These are phyloP conservation scores for Mormyrus proboscirostris DNA, from an alignment of 2,797 vertebrate genomes.

Conservation along the genomic window DNA sequence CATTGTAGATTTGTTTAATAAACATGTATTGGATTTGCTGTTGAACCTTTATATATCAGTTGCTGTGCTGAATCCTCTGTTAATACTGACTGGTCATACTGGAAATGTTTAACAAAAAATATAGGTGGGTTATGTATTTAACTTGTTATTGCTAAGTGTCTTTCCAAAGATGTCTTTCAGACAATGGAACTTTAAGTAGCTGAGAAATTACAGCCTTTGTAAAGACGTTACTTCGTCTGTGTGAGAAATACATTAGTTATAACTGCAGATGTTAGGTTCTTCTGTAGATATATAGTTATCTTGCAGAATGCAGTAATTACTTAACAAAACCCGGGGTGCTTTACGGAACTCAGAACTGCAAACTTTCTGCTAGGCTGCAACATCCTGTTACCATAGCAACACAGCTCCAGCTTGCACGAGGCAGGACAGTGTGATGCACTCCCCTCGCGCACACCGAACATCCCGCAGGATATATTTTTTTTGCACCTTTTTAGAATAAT, in stretches of 20 bases:
- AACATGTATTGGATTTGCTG: background rate
- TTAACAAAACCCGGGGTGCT: conserved; percentile 8
- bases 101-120: background rate
- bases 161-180: background rate
- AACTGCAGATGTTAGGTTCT: background rate
- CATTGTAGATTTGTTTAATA: background rate
- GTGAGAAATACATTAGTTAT: background rate
- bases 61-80: background rate
- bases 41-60: background rate
- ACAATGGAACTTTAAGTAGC: background rate
- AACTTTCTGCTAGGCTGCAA: conserved; percentile 16
- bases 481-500: background rate
- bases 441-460: background rate
- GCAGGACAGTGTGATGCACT: background rate
- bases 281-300: background rate
- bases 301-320: conserved; percentile 4
- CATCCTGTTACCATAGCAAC: conserved; percentile 30
- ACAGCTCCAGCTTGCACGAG: background rate
- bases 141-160: background rate
- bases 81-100: background rate
- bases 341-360: background rate
- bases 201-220: background rate
- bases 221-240: background rate
- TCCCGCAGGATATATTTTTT: conserved; percentile 1
- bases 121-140: background rate